Conservation (phyloP, 2,888 invertebrate species). For the Drosophila aldrichi region DNA sequence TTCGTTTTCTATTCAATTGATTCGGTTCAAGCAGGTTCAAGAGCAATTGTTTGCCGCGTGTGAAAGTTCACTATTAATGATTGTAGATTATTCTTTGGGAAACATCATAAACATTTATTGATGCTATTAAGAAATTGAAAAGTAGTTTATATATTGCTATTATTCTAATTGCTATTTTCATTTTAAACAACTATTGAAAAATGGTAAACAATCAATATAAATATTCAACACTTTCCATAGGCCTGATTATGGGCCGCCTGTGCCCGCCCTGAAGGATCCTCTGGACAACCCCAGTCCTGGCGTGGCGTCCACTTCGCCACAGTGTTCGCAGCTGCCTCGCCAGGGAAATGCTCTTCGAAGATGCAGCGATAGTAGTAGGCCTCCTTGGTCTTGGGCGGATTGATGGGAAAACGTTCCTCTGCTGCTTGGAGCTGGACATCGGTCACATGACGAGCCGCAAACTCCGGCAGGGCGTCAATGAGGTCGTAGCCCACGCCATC, state of each 20-base stretch:
- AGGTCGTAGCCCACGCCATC: constrained; percentile 83
- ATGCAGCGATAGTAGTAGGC: constrained; percentile 88
- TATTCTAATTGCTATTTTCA: background rate
- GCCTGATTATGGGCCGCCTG: constrained; percentile 68
- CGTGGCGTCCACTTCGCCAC: constrained; percentile 82
- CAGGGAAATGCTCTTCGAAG: constrained; percentile 79
- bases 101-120: too few species aligned
- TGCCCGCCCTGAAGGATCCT: constrained; percentile 82
- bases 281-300: constrained; percentile 82
- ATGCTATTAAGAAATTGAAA: background rate
- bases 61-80: background rate
- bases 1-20: background rate
- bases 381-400: constrained; percentile 91
- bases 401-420: constrained; percentile 87
- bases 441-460: constrained; percentile 87
- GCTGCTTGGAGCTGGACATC: constrained; percentile 86
- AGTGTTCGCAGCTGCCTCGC: constrained; percentile 71
- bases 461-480: constrained; percentile 77
- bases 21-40: background rate
- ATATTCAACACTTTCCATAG: constrained; percentile 39
- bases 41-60: background rate
- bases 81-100: background rate
- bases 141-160: background rate
- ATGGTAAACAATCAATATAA: background rate
- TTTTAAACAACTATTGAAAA: background rate